Percentiles rank a stretch among this genome's conserved stretches.
These are phyloP conservation scores for Parnassius apollo DNA, from an alignment of 2,888 invertebrate genomes.

Conservation along the genomic window DNA sequence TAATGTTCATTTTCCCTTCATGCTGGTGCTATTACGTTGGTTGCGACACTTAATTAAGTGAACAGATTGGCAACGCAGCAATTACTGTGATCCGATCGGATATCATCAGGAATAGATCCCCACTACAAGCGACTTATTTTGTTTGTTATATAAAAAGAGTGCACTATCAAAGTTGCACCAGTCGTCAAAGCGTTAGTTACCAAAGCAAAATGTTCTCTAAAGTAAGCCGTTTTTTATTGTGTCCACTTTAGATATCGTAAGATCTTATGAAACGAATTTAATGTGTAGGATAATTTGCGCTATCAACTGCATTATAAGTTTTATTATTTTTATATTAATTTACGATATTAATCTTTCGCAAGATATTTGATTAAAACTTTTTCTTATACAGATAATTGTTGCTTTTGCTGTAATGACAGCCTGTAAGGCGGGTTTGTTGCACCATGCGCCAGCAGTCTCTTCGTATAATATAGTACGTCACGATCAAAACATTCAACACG, in stretches of 20 bases:
- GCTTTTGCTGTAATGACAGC: conserved; percentile 61
- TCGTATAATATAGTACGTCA: conserved; percentile 74
- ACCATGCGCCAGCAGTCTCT: conserved; percentile 72
- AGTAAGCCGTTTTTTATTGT: conserved; percentile 53
- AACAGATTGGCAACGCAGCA: conserved; percentile 73
- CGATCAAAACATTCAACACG: conserved; percentile 61
- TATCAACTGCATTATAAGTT: conserved; percentile 1
- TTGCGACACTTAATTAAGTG: conserved; percentile 71
- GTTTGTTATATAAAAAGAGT: conserved; percentile 80
- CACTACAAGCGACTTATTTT: conserved; percentile 65
- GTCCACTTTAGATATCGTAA: conserved; percentile 5
- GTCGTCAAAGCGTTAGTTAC: conserved; percentile 68
- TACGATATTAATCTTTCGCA: background rate
- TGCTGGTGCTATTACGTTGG: conserved; percentile 60
- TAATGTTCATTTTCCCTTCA: conserved; percentile 62
- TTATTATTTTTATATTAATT: conserved; percentile 8
- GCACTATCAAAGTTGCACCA: conserved; percentile 65
- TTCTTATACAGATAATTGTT: conserved; percentile 52
- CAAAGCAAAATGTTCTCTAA: conserved; percentile 76
- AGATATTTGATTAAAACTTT: conserved; percentile 13
- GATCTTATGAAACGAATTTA: conserved; percentile 1
- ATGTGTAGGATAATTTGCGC: conserved; percentile 1
- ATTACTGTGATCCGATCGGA: conserved; percentile 77
- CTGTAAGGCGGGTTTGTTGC: conserved; percentile 65
- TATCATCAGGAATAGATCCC: conserved; percentile 71